These are phyloP conservation scores for Paratrypauchen microcephalus DNA, from an alignment of 2,797 vertebrate genomes.

Conservation along the genomic window DNA sequence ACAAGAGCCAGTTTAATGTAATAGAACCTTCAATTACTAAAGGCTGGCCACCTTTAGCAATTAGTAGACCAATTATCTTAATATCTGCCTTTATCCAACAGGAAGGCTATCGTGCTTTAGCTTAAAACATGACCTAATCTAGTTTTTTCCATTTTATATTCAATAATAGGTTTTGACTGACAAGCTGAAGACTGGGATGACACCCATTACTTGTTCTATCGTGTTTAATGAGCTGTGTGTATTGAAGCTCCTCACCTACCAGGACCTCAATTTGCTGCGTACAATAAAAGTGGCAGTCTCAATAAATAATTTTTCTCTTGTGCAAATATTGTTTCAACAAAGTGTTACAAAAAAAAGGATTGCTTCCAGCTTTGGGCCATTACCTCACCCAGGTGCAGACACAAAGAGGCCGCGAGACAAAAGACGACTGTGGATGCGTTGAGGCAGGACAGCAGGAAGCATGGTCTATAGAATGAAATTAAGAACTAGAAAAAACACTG, in stretches of 20 bases:
- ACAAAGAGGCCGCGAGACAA: not conserved
- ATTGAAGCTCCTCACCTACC: not conserved
- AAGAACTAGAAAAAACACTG: not conserved
- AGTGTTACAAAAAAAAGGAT: not conserved
- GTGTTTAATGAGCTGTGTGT: not conserved
- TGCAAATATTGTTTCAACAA: constrained; percentile 9
- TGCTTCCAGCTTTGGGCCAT: not conserved
- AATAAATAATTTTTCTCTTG: not conserved
- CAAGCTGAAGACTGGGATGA: not conserved
- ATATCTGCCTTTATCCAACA: not conserved
- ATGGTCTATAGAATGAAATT: constrained; percentile 15
- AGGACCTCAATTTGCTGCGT: not conserved
- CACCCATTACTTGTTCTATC: not conserved
- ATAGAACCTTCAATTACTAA: too few relatives aligned
- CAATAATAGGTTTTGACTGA: not conserved
- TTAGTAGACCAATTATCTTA: not conserved
- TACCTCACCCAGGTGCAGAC: not conserved
- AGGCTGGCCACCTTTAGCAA: not conserved
- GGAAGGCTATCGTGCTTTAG: not conserved
- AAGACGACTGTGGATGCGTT: constrained; percentile 24
- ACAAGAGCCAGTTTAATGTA: too few relatives aligned
- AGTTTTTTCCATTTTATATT: not conserved
- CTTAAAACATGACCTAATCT: not conserved
- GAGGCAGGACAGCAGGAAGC: constrained; percentile 32
- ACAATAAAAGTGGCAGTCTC: not conserved